Percentiles rank a stretch among this genome's conserved stretches.
phyloP scores from a whole-genome alignment of 2,888 invertebrate species.

The Drosophila dives region DNA sequence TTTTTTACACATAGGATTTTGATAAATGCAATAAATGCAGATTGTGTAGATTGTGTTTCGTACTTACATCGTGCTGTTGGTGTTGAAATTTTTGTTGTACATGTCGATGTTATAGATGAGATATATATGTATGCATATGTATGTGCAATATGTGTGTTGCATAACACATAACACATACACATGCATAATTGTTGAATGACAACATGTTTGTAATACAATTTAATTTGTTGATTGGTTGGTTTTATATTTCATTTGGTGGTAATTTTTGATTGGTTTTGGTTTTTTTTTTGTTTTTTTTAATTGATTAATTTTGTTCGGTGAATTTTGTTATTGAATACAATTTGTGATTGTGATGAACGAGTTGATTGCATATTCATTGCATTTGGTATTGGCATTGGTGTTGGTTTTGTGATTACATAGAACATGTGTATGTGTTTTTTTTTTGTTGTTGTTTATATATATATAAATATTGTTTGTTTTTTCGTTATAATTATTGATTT shows the following conservation, averaged over 20 bases:
- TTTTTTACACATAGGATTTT: constrained; percentile 56
- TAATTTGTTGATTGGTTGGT: constrained; percentile 51
- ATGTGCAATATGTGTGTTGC: constrained; percentile 48
- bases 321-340: constrained; percentile 28
- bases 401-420: constrained; percentile 42
- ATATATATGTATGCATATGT: constrained; percentile 54
- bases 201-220: constrained; percentile 54
- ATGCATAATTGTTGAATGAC: constrained; percentile 62
- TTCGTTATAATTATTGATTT: constrained; percentile 27
- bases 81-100: constrained; percentile 82
- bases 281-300: constrained; percentile 16
- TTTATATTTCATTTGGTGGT: constrained; percentile 39
- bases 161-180: constrained; percentile 58
- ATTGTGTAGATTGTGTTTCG: constrained; percentile 80
- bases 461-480: constrained; percentile 1
- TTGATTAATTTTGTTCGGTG: constrained; percentile 27
- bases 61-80: constrained; percentile 85
- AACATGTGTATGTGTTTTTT: constrained; percentile 29
- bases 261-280: constrained; percentile 3
- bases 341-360: constrained; percentile 51
- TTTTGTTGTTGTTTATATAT: neutral
- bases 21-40: constrained; percentile 58
- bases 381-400: constrained; percentile 55
- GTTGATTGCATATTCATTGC: constrained; percentile 67
- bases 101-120: constrained; percentile 77